Conservation (phyloP, 1,140 invertebrate species). For the Brachionus paranguensis region DNA sequence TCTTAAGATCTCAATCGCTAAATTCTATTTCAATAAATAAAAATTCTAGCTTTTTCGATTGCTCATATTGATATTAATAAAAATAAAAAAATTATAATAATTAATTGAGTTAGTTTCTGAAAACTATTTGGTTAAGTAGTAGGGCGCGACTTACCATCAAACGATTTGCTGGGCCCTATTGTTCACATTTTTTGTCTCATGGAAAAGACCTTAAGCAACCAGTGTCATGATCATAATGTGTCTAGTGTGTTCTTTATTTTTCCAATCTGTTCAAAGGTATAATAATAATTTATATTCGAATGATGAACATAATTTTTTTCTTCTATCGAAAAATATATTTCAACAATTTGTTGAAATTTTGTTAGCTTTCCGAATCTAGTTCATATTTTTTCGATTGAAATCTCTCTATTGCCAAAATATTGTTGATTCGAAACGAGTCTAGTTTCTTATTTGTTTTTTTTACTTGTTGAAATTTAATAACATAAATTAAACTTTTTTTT, state of each 20-base stretch:
- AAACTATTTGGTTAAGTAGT: background rate
- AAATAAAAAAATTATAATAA: background rate
- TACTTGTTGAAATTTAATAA: background rate
- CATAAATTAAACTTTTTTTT: conserved; percentile 1
- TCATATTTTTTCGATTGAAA: conserved; percentile 1
- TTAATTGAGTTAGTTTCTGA: background rate
- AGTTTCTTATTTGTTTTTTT: background rate
- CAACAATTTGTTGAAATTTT: background rate
- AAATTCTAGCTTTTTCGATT: background rate
- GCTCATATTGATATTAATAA: background rate
- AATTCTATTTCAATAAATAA: background rate
- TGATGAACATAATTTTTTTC: background rate
- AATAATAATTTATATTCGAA: background rate
- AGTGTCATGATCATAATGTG: background rate
- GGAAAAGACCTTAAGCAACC: background rate
- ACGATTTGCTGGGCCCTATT: background rate
- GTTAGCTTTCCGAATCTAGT: background rate
- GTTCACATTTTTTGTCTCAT: background rate
- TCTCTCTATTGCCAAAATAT: background rate
- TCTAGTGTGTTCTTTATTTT: background rate
- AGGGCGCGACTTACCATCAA: background rate
- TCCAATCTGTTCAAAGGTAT: background rate
- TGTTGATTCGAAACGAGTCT: background rate
- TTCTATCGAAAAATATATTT: background rate
- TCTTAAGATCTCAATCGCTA: background rate